Evolutionary conservation across 2,797 vertebrate genomes (phyloP).

Genomic region (Peromyscus melanophrys): DNA sequence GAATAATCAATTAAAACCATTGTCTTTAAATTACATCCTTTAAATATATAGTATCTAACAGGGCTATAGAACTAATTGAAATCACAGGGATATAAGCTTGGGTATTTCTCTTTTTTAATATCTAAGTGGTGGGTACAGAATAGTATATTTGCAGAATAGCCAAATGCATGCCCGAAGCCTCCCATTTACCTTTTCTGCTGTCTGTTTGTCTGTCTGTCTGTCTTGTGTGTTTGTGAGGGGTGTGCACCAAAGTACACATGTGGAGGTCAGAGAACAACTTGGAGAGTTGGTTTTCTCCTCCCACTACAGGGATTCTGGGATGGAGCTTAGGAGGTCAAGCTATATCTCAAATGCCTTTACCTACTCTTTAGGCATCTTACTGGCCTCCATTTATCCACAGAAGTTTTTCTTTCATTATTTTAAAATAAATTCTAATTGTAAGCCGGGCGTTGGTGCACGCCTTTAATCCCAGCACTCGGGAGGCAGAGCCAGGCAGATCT

Average conservation of each 20-base stretch:
- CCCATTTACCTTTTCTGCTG: not conserved
- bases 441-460: no score
- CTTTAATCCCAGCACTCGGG: no score
- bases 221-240: not conserved
- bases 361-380: not conserved
- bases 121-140: not conserved
- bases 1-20: conserved; percentile 27
- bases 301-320: not conserved
- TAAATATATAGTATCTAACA: not conserved
- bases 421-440: conserved; percentile 32
- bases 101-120: not conserved
- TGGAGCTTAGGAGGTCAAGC: no score
- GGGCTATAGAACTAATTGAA: not conserved
- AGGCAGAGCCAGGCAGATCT: no score
- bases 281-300: not conserved
- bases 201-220: not conserved
- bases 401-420: conserved; percentile 29
- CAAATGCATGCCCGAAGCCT: not conserved
- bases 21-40: not conserved
- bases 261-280: not conserved
- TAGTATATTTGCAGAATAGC: not conserved
- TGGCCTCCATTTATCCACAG: not conserved
- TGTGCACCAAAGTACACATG: no score
- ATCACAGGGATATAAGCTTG: not conserved
- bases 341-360: not conserved